Evolutionary conservation across 2,113 vertebrate genomes (phyloP).

Genomic region (Tenebrosternarchus preto): DNA sequence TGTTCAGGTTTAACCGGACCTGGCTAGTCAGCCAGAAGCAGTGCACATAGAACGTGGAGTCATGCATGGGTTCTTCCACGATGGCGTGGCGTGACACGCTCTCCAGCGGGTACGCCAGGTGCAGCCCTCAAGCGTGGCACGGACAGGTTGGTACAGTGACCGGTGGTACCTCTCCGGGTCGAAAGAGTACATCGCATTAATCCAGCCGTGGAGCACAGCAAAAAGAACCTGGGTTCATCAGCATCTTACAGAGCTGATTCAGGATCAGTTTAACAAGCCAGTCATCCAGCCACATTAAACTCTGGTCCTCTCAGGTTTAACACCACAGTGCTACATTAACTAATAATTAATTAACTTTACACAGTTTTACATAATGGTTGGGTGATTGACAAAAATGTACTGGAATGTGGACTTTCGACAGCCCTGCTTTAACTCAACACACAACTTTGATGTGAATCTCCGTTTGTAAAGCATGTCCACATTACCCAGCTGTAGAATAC

Average conservation of each 20-base stretch:
- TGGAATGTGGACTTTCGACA: no score
- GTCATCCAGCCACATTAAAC: no score
- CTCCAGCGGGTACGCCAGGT: slow-evolving; percentile 77
- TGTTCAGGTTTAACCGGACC: slow-evolving; percentile 62
- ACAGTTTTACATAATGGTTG: no score
- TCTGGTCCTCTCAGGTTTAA: no score
- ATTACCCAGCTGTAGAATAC: background rate
- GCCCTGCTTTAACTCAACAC: no score
- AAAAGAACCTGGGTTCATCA: background rate
- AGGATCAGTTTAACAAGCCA: no score
- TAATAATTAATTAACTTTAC: no score
- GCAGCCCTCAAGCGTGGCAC: slow-evolving; percentile 78
- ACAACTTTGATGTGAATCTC: background rate
- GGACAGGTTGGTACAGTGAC: slow-evolving; percentile 80
- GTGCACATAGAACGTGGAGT: slow-evolving; percentile 70
- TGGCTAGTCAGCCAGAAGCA: slow-evolving; percentile 77
- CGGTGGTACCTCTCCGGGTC: slow-evolving; percentile 81
- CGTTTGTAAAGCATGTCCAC: background rate
- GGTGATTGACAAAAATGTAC: no score
- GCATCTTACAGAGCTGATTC: background rate
- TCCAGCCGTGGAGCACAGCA: slow-evolving; percentile 79
- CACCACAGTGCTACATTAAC: no score
- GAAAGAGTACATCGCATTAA: slow-evolving; percentile 82
- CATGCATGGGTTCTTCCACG: slow-evolving; percentile 73
- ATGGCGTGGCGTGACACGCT: slow-evolving; percentile 78